Evolutionary conservation across 2,797 vertebrate genomes (phyloP).

Genomic region (Falco berigora): DNA sequence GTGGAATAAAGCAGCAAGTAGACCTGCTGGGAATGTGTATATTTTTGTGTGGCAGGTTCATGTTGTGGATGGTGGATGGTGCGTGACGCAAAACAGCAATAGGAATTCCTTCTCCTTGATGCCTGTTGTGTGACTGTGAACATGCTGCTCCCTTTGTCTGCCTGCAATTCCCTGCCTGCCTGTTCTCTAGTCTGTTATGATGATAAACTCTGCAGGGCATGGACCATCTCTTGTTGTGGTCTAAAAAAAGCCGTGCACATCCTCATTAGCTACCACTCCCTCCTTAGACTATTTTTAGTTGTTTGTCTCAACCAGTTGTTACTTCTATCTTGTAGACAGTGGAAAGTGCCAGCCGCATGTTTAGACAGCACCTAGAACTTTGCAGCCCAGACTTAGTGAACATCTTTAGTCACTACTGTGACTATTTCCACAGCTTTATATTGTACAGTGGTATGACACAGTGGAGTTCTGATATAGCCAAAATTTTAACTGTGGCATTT

Average conservation of each 20-base stretch:
- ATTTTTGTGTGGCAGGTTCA: background rate
- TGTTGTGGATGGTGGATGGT: background rate
- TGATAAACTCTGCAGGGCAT: background rate
- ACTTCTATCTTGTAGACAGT: background rate
- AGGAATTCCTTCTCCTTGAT: background rate
- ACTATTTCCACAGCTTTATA: background rate
- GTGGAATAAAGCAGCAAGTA: background rate
- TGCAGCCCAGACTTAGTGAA: background rate
- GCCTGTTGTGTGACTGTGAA: background rate
- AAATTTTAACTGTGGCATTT: background rate
- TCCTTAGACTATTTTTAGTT: slow-evolving; percentile 13
- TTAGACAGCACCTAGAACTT: background rate
- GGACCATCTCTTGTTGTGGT: background rate
- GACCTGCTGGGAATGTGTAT: background rate
- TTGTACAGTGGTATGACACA: background rate
- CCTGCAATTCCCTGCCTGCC: background rate
- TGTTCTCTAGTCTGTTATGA: background rate
- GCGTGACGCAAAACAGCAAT: accelerated
- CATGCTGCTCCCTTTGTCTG: background rate
- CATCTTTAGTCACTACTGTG: background rate
- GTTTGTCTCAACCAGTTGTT: slow-evolving; percentile 9
- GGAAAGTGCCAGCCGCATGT: background rate
- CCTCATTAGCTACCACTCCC: background rate
- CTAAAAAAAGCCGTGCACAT: background rate
- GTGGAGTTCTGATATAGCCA: background rate